A percentile compares a stretch with the other conserved stretches of the same genome.
phyloP scores from a whole-genome alignment of 2,113 vertebrate genomes.

The Platichthys stellatus region DNA sequence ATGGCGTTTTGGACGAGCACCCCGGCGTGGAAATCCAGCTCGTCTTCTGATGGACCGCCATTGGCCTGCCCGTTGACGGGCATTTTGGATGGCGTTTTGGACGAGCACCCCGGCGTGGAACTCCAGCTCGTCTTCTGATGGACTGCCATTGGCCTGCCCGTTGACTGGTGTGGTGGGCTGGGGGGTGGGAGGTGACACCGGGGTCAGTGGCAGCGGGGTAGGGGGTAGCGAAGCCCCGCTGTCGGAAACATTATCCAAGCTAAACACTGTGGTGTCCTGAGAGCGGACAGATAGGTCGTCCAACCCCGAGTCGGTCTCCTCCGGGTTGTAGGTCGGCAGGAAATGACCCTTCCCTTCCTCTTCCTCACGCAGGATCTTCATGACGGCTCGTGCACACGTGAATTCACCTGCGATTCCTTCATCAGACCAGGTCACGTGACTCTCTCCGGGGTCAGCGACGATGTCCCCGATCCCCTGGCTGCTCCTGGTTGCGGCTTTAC shows the following conservation, averaged over 20 bases:
- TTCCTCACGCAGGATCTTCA: slow-evolving; percentile 91
- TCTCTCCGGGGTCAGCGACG: slow-evolving; percentile 71
- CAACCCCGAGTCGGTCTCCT: slow-evolving; percentile 94
- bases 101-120: slow-evolving; percentile 93
- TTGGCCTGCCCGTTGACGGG: slow-evolving; percentile 83
- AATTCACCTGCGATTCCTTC: slow-evolving; percentile 86
- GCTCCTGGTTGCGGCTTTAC: slow-evolving; percentile 67
- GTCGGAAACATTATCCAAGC: slow-evolving; percentile 95
- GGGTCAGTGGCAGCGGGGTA: slow-evolving; percentile 84
- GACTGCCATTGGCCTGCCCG: slow-evolving; percentile 74
- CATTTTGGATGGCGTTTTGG: slow-evolving; percentile 92
- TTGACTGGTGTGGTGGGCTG: slow-evolving; percentile 86
- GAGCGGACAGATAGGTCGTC: slow-evolving; percentile 93
- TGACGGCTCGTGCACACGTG: slow-evolving; percentile 88
- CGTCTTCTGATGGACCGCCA: slow-evolving; percentile 82
- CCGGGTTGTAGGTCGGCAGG: slow-evolving; percentile 80
- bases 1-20: slow-evolving; percentile 93
- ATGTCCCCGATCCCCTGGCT: slow-evolving; percentile 45
- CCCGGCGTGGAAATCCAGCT: slow-evolving; percentile 91
- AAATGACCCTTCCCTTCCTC: slow-evolving; percentile 82
- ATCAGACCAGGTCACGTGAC: slow-evolving; percentile 85
- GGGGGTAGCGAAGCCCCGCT: slow-evolving; percentile 88
- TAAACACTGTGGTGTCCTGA: slow-evolving; percentile 93
- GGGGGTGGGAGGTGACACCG: slow-evolving; percentile 83
- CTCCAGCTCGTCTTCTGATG: slow-evolving; percentile 88